These are phyloP conservation scores for Mantis religiosa DNA, from an alignment of 2,888 invertebrate genomes.

Conservation along the genomic window DNA sequence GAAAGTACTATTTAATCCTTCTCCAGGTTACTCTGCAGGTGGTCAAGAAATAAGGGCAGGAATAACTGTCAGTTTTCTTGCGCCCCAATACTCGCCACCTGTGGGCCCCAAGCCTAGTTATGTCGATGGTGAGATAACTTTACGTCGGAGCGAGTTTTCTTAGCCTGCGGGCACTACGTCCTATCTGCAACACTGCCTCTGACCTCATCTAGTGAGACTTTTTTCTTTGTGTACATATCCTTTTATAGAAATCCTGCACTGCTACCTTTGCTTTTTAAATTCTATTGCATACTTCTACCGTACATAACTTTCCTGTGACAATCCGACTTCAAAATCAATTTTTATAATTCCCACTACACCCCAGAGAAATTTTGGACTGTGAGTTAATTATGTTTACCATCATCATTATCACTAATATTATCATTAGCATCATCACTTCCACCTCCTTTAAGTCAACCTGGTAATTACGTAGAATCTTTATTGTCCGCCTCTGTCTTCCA, in stretches of 20 bases:
- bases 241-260: neutral
- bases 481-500: no score
- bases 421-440: no score
- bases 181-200: neutral
- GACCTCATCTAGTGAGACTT: neutral
- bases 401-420: no score
- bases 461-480: no score
- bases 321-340: no score
- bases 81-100: neutral
- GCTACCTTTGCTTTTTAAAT: neutral
- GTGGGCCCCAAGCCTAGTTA: neutral
- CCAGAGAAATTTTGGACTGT: no score
- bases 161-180: neutral
- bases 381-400: no score
- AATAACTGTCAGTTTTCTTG: neutral
- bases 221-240: neutral
- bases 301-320: neutral
- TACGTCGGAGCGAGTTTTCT: neutral
- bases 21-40: neutral
- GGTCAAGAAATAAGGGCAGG: neutral
- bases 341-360: no score
- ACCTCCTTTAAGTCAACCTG: no score
- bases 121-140: neutral
- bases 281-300: neutral
- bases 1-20: neutral